Evolutionary conservation across 1,140 invertebrate genomes (phyloP), one percentile per base, ranked within the genome.

Genomic region (Drosophila leontia): DNA sequence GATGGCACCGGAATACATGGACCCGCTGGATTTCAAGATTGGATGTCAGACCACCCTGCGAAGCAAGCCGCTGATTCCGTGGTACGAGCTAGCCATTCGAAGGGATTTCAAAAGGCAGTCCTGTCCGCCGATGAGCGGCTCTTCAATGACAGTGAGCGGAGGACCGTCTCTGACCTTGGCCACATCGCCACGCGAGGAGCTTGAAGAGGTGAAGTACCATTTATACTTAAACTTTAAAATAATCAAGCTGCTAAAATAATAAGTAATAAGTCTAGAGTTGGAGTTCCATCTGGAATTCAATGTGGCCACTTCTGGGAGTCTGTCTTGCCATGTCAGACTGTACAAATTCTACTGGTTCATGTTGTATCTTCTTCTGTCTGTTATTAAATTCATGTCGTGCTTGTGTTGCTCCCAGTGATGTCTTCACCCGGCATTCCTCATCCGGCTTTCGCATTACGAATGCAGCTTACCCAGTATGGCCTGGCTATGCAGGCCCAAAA

Each of bases 31-130:
- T 80, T 94, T 94, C n/a, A 95, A 95, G 91, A 93, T 95, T 41
- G 94, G 94, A 32, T 95, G 94, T 68, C 94, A 95, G 90, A 95
- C 94, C 2, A 95, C 94, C n/a, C 78, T 95, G 37, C 85, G 94
- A 39, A 93, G 94, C 4, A 94, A 95, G 65, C 95, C 95, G 19
- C 93, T 95, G 50, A 95, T 97, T 45, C 97, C 97, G 0, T 97
- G 97, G 97, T 97, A 96, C 96, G 97, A 97, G 93, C 92, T 97
- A 53, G 97, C 97, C 19, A 97, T 96, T 13, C 95, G 95, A 69
- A 95, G 95, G 62, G 92, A 93, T 51, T 82, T 84, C 4, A 94
- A 96, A 65, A 95, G 96, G 50, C 94, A 96, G 68, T 96, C 95
- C 82, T 96, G 96, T 87, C 96, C 96, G 44, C 91, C 92, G 4